Evolutionary conservation across 2,797 vertebrate species (phyloP), one percentile per base, ranked within the genome.

Genomic region (Aselliscus stoliczkanus): DNA sequence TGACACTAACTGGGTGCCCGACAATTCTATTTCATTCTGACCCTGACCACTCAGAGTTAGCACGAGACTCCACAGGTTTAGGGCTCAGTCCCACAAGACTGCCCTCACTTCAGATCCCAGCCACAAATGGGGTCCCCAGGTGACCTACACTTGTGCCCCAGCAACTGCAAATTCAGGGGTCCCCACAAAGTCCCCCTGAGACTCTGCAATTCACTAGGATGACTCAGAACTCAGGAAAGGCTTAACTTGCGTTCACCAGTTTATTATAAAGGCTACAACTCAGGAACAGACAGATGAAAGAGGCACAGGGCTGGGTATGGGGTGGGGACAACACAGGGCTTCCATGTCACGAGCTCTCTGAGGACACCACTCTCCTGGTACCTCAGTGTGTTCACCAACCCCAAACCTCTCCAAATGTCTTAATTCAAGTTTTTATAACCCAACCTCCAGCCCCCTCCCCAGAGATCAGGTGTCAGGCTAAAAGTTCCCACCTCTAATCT

Each of bases 381-480:
- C 10, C 13, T 37, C 25, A 29, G 1, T 4, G 3, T 11, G 37
- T 12, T 39, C 14, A 54, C 14, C 34, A 67, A 12, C 80, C 60
- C 4, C 1, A 0, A 0, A 15, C 9, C 3, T 3, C 52, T 34
- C 5, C 0, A 1, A 21, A 14, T 6, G 42, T 62, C 62, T 65
- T 31, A 1, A n/a, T 60, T 58, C 47, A n/a, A 18, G 14, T 60
- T n/a, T 72, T 65, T 31, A 54, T 39, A 58, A 50, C 13, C 37
- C 21, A 34, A 1, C 20, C 44, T 80, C 14, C 27, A 18, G 39
- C 44, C 34, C 9, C 21, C 14, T 56, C 62, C 12, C 5, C 39
- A 4, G 37, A 65, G 25, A 27, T 54, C 10, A 2, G 17, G 47
- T 13, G 13, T 54, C 21, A 25, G 18, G 18, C 23, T 92, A 15